Percentiles rank a stretch among this genome's conserved stretches.
phyloP scores from a whole-genome alignment of 2,797 vertebrate species.

The Pangasius djambal region DNA sequence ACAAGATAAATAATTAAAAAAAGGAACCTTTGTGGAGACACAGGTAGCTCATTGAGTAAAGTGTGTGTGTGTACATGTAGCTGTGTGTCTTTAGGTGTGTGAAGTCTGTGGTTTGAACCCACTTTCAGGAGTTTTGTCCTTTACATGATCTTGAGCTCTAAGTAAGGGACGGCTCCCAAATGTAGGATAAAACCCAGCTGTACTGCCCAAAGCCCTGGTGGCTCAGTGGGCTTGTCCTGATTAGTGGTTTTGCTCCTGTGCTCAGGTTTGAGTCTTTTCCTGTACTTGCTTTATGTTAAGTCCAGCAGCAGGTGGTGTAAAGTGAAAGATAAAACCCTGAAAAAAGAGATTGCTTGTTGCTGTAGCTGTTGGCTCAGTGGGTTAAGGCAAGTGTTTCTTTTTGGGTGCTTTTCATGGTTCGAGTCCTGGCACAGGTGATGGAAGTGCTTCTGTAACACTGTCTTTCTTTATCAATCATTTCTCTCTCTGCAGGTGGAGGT shows the following conservation, averaged over 20 bases:
- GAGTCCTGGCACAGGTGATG: too few species aligned
- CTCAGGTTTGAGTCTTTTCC: too few species aligned
- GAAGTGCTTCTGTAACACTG: too few species aligned
- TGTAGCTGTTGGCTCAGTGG: not conserved
- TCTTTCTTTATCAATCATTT: too few species aligned
- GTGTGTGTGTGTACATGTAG: not conserved
- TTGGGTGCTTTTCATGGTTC: too few species aligned
- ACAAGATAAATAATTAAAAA: too few species aligned
- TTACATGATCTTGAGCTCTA: not conserved
- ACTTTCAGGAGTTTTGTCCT: not conserved
- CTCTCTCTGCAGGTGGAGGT: not conserved
- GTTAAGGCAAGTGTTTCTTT: not conserved
- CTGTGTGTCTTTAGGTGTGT: not conserved
- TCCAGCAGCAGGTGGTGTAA: not conserved
- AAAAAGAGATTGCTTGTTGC: accelerated
- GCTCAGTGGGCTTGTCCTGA: too few species aligned
- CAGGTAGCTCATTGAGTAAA: too few species aligned
- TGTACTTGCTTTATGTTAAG: not conserved
- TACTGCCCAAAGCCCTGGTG: too few species aligned
- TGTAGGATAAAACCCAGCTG: not conserved
- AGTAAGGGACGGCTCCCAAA: not conserved
- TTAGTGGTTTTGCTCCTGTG: too few species aligned
- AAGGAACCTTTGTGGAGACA: accelerated
- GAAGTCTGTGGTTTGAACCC: not conserved
- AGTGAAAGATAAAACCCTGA: not conserved